phyloP scores from a whole-genome alignment of 2,888 invertebrate species.

The Chydorus sphaericus region DNA sequence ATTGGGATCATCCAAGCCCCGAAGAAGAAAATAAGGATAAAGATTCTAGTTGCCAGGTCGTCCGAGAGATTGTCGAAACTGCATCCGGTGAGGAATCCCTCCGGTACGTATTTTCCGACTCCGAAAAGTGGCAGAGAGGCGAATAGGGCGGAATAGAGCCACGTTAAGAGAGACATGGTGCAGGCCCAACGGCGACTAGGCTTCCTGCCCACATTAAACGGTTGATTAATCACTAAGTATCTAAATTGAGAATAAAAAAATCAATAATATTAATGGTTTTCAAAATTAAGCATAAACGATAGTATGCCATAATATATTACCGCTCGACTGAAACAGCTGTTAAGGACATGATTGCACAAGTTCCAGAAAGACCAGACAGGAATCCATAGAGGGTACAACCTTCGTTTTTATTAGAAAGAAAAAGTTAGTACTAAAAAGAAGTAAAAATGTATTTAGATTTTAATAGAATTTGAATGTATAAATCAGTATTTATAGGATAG shows the following conservation, averaged over 20 bases:
- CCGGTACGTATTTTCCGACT: constrained; percentile 27
- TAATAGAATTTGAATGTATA: too few relatives aligned
- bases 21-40: constrained; percentile 56
- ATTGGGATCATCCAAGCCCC: constrained; percentile 63
- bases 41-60: constrained; percentile 34
- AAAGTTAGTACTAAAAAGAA: too few relatives aligned
- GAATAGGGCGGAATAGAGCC: constrained; percentile 26
- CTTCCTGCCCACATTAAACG: constrained; percentile 24
- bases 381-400: constrained; percentile 67
- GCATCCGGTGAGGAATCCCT: constrained; percentile 31
- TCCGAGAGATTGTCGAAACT: constrained; percentile 31
- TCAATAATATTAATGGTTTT: too few relatives aligned
- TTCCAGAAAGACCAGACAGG: constrained; percentile 62
- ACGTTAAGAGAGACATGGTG: constrained; percentile 22
- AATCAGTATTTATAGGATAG: too few relatives aligned
- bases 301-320: too few relatives aligned
- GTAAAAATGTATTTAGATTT: too few relatives aligned
- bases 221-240: constrained; percentile 28
- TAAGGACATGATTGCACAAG: constrained; percentile 63
- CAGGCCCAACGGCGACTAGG: neutral
- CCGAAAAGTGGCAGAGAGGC: constrained; percentile 28
- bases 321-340: constrained; percentile 65
- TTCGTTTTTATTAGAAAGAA: too few relatives aligned
- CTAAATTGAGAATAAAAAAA: too few relatives aligned
- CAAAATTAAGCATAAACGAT: too few relatives aligned